A percentile compares a stretch with the other conserved stretches of the same genome.
Conservation (phyloP, 2,888 invertebrate species). For the Trachelus tabidus region DNA sequence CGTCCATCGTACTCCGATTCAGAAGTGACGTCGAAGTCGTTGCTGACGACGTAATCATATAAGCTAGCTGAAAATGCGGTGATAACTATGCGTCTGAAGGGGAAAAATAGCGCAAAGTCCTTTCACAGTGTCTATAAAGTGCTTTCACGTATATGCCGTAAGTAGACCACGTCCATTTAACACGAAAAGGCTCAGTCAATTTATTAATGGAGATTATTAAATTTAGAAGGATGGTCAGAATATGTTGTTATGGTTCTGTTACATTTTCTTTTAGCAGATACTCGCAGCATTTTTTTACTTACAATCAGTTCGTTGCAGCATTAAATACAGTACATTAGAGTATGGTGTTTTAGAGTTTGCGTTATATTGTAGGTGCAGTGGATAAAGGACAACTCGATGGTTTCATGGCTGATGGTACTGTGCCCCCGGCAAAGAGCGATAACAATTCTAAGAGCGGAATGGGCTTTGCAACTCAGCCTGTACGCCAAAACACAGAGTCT, state of each 20-base stretch:
- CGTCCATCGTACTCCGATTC: background rate
- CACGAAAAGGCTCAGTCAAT: background rate
- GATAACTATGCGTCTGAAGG: conserved; percentile 62
- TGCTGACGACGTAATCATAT: background rate
- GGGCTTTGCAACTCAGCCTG: conserved; percentile 54
- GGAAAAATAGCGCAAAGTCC: conserved; percentile 62
- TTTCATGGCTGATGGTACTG: conserved; percentile 63
- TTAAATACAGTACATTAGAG: background rate
- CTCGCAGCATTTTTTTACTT: background rate
- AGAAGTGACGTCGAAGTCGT: background rate
- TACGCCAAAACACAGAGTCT: conserved; percentile 45
- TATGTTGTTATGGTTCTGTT: background rate
- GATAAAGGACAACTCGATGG: conserved; percentile 64
- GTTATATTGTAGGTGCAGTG: conserved; percentile 50
- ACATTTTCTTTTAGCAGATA: background rate
- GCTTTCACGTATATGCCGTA: conserved; percentile 64
- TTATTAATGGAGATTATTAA: background rate
- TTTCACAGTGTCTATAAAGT: conserved; percentile 63
- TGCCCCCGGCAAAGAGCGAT: conserved; percentile 58
- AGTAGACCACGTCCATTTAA: conserved; percentile 34
- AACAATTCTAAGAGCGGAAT: conserved; percentile 53
- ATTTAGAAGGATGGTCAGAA: background rate
- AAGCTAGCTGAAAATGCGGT: conserved; percentile 42
- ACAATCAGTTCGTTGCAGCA: background rate
- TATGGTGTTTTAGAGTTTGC: background rate